These are phyloP conservation scores for Bombylius discolor DNA, from an alignment of 2,888 invertebrate genomes.

Conservation along the genomic window DNA sequence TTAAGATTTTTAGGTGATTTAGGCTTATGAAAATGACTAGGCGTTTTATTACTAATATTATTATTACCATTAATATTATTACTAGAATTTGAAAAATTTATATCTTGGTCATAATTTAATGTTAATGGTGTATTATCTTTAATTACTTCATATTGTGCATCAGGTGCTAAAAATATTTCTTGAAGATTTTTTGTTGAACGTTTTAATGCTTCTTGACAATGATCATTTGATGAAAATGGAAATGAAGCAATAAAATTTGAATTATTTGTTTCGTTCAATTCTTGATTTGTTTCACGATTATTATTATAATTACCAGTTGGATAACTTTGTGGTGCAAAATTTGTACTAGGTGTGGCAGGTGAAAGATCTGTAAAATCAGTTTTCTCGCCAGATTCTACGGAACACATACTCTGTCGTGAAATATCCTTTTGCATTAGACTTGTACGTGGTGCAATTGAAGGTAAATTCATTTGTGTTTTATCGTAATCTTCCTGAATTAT, in stretches of 20 bases:
- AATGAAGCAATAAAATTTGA: conserved; percentile 32
- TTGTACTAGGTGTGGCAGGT: conserved; percentile 32
- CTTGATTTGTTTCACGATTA: conserved; percentile 13
- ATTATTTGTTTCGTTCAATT: conserved; percentile 12
- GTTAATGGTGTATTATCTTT: conserved; percentile 23
- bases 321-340: conserved; percentile 16
- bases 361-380: conserved; percentile 37
- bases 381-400: conserved; percentile 35
- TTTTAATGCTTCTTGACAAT: conserved; percentile 35
- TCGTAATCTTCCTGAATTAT: conserved; percentile 35
- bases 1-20: conserved; percentile 22
- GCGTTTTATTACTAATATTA: conserved; percentile 4
- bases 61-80: conserved; percentile 3
- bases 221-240: conserved; percentile 36
- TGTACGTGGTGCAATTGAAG: conserved; percentile 24
- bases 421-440: conserved; percentile 30
- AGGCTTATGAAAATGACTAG: conserved; percentile 14
- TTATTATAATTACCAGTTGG: conserved; percentile 5
- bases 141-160: conserved; percentile 48
- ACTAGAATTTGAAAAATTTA: conserved; percentile 10
- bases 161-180: conserved; percentile 41
- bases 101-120: conserved; percentile 19
- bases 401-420: conserved; percentile 35
- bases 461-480: conserved; percentile 18
- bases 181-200: conserved; percentile 33